Conservation (phyloP, 37 sponge, comb jelly and placozoan species). For the Cladorhizidae sp. region DNA sequence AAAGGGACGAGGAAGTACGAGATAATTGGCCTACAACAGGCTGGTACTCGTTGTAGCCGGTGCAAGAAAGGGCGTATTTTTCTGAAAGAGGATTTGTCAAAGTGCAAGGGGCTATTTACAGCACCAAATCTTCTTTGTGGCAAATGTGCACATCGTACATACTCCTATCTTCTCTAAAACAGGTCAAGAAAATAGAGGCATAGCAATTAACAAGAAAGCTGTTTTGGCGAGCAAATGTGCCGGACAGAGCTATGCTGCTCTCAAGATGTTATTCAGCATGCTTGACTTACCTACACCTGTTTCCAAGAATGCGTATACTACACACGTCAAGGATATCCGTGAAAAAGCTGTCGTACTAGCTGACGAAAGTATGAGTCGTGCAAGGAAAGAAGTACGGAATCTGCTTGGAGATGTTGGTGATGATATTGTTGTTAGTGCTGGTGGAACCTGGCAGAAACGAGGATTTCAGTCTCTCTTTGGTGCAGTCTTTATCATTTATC, state of each 20-base stretch:
- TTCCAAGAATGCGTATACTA: neutral
- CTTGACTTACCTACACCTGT: neutral
- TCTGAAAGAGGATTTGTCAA: neutral
- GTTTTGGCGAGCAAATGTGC: neutral
- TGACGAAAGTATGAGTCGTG: neutral
- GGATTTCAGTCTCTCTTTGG: slow-evolving; percentile 29
- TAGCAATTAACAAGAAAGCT: neutral
- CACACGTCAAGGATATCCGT: neutral
- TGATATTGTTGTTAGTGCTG: slow-evolving; percentile 2
- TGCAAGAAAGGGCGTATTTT: neutral
- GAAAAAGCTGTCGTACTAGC: neutral
- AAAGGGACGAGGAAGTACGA: neutral
- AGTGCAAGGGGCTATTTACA: neutral
- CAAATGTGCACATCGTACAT: neutral
- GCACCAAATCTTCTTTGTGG: neutral
- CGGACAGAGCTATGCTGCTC: neutral
- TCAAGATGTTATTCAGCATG: neutral
- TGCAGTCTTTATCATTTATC: slow-evolving; percentile 3
- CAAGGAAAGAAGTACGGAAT: neutral
- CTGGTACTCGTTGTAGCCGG: neutral
- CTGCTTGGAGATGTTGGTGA: neutral
- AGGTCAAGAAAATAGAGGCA: neutral
- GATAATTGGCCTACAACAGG: neutral
- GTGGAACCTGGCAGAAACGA: slow-evolving; percentile 16
- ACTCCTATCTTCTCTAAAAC: neutral